phyloP scores from a whole-genome alignment of 1,140 invertebrate genomes.

The Babylonia areolata region DNA sequence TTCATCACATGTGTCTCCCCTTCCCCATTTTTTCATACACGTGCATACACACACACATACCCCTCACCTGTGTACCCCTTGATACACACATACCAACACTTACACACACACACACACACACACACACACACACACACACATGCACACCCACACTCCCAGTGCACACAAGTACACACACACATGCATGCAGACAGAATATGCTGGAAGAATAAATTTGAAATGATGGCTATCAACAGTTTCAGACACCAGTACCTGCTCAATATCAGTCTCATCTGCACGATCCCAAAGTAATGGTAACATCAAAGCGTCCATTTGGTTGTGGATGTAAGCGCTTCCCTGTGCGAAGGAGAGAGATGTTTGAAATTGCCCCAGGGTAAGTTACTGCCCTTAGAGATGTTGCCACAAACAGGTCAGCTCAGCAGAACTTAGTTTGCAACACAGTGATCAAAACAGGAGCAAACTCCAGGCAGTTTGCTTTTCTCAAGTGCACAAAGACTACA shows the following conservation, averaged over 20 bases:
- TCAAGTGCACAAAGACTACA: no score
- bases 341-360: constrained; percentile 63
- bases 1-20: no score
- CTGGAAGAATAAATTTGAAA: background rate
- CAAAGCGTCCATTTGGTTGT: constrained; percentile 68
- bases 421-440: no score
- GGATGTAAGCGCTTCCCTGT: constrained; percentile 70
- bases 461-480: no score
- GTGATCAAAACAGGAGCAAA: no score
- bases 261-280: constrained; percentile 67
- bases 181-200: background rate
- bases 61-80: background rate
- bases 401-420: no score
- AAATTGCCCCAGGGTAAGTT: constrained; percentile 70
- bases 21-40: background rate
- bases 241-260: constrained; percentile 66
- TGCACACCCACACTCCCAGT: background rate
- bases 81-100: background rate
- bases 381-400: no score
- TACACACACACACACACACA: background rate
- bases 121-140: background rate
- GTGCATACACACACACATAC: background rate
- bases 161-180: background rate
- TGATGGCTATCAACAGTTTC: constrained; percentile 51
- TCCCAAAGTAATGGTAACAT: constrained; percentile 54